Evolutionary conservation across 2,113 vertebrate genomes (phyloP).

Genomic region (Caranx melampygus): DNA sequence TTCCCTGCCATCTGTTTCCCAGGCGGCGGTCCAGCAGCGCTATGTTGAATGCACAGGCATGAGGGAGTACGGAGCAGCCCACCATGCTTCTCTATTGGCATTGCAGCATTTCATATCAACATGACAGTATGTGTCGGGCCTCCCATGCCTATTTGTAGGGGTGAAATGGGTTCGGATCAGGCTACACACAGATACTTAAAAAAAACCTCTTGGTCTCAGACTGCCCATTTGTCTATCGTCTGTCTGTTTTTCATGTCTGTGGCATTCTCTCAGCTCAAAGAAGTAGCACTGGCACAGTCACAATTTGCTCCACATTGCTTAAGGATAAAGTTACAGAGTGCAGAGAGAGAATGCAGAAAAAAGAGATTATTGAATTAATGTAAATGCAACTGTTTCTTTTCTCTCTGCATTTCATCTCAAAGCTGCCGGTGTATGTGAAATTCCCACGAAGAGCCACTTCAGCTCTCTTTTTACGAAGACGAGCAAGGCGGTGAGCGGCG

Average conservation of each 20-base stretch:
- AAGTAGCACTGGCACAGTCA: constrained; percentile 46
- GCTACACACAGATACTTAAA: constrained; percentile 46
- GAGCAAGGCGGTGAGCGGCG: neutral
- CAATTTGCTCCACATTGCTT: constrained; percentile 37
- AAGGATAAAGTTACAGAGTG: constrained; percentile 60
- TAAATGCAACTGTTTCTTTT: constrained; percentile 58
- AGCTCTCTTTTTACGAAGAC: constrained; percentile 12
- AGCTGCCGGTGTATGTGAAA: constrained; percentile 35
- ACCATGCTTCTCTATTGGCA: constrained; percentile 54
- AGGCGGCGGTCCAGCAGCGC: constrained; percentile 79
- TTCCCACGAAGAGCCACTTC: constrained; percentile 60
- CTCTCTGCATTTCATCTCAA: constrained; percentile 24
- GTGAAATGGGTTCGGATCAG: constrained; percentile 46
- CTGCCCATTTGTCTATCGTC: constrained; percentile 70
- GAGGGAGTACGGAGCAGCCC: constrained; percentile 63
- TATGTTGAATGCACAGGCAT: constrained; percentile 64
- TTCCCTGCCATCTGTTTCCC: constrained; percentile 84
- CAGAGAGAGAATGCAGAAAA: constrained; percentile 41
- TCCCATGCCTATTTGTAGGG: constrained; percentile 47
- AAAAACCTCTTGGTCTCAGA: constrained; percentile 54
- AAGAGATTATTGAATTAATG: constrained; percentile 55
- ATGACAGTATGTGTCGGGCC: constrained; percentile 37
- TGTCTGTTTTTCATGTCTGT: constrained; percentile 64
- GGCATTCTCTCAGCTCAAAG: constrained; percentile 44
- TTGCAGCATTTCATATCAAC: constrained; percentile 52